Conservation (phyloP, 1,140 invertebrate species). For the Epicauta chinensis region DNA sequence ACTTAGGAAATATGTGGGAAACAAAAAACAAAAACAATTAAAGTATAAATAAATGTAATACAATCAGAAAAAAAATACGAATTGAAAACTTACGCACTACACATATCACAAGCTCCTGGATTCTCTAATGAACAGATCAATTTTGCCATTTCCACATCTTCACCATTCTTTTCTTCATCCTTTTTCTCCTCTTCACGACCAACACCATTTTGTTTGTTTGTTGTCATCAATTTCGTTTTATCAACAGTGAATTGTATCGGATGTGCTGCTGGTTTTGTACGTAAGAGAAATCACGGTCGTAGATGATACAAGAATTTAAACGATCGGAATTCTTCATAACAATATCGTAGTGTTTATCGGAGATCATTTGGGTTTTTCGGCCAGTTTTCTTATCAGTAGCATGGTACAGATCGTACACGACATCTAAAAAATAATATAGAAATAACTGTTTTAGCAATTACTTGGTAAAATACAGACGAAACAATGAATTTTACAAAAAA, state of each 20-base stretch:
- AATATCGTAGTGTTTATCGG: slow-evolving; percentile 74
- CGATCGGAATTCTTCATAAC: slow-evolving; percentile 82
- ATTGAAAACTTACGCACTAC: slow-evolving; percentile 49
- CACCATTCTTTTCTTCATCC: slow-evolving; percentile 43
- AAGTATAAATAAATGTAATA: too few relatives aligned
- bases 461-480: too few relatives aligned
- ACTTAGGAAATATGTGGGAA: too few relatives aligned
- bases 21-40: too few relatives aligned
- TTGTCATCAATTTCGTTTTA: slow-evolving; percentile 63
- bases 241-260: slow-evolving; percentile 99
- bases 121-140: slow-evolving; percentile 83
- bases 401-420: slow-evolving; percentile 81
- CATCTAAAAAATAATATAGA: slow-evolving; percentile 62
- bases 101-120: slow-evolving; percentile 78
- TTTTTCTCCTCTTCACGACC: slow-evolving; percentile 39
- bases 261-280: slow-evolving; percentile 92
- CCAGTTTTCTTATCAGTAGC: slow-evolving; percentile 69
- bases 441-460: too few relatives aligned
- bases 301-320: slow-evolving; percentile 94
- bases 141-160: slow-evolving; percentile 49
- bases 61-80: not conserved
- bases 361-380: slow-evolving; percentile 73
- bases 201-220: slow-evolving; percentile 30
- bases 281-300: slow-evolving; percentile 94
- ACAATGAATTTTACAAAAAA: too few relatives aligned